Evolutionary conservation across 2,797 vertebrate genomes (phyloP).

Genomic region (Anas capensis): DNA sequence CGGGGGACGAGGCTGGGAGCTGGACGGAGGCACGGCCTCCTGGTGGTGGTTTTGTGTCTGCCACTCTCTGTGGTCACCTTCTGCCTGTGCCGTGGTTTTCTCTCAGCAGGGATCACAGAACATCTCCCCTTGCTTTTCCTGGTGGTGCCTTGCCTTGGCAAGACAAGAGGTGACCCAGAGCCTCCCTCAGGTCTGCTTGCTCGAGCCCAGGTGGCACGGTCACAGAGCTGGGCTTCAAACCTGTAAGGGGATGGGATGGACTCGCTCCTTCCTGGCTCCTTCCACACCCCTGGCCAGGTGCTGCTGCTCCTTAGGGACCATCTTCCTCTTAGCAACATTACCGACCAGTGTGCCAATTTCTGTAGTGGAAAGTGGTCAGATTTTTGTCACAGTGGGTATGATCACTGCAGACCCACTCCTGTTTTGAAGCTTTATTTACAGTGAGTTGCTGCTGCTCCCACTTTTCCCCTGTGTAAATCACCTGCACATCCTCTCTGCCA

Average conservation of each 20-base stretch:
- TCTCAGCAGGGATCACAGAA: neutral
- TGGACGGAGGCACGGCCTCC: neutral
- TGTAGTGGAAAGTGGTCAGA: neutral
- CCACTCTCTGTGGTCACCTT: neutral
- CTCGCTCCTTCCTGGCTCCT: neutral
- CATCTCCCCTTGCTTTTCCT: neutral
- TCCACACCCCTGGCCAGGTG: neutral
- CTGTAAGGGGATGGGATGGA: too few species aligned
- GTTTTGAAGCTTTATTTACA: neutral
- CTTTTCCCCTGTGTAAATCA: accelerated
- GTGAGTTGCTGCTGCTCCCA: neutral
- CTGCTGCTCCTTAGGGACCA: neutral
- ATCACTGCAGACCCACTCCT: accelerated
- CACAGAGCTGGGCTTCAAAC: neutral
- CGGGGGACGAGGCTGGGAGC: neutral
- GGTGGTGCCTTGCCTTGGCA: neutral
- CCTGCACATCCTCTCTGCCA: neutral
- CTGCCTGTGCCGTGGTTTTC: neutral
- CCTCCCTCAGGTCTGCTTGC: neutral
- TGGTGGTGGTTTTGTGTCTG: neutral
- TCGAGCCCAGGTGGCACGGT: accelerated
- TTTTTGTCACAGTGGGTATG: neutral
- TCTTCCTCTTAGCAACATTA: neutral
- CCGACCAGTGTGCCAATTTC: accelerated
- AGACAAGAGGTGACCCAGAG: neutral